Evolutionary conservation across 1,140 invertebrate genomes (phyloP), one percentile per base, ranked within the genome.

Genomic region (Rhopalosiphum padi): DNA sequence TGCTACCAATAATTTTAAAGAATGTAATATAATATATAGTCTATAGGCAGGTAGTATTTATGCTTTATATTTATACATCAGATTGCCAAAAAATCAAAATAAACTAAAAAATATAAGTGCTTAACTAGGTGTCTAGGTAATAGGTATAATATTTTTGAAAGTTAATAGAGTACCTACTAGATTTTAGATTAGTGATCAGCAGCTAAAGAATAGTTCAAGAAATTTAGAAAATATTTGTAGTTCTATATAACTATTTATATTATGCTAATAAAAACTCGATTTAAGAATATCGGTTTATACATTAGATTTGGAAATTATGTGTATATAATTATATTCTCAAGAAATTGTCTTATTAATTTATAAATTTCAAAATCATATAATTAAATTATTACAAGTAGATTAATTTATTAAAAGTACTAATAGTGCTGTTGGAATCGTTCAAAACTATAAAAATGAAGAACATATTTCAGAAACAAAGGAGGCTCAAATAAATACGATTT

Each of bases 381-480:
- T 90, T 35, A 90, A 51, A 53, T 41, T 90, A 23, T 43, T 90
- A 90, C 3, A 90, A 90, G 87, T 48, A 15, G 87, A 89, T 51
- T 35, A 35, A 51, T 41, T 35, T 87, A 87, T 87, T 35, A 87
- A 87, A 30, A 87, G 46, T 21, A 37, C 86, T 48, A 87, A 46
- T 48, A 87, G 51, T 48, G 11, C 25, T 87, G 21, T 48, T 87
- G 35, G 25, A 87, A 87, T 87, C 46, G 0, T 87, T 35, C 48
- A 87, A 87, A 48, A 35, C 2, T 48, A 41, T 41, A 51, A 87
- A 2, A 6, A 23, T 55, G 51, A 35, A 11, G 51, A 90, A 43
- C 51, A 90, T 90, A 90, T 90, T 37, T 43, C 37, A 89, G 87
- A 48, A 53, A 48, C 48, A 53, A 41, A 89, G 7, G 35, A 15